These are phyloP conservation scores for Venturia canescens DNA, from an alignment of 1,140 invertebrate species.

Conservation along the genomic window DNA sequence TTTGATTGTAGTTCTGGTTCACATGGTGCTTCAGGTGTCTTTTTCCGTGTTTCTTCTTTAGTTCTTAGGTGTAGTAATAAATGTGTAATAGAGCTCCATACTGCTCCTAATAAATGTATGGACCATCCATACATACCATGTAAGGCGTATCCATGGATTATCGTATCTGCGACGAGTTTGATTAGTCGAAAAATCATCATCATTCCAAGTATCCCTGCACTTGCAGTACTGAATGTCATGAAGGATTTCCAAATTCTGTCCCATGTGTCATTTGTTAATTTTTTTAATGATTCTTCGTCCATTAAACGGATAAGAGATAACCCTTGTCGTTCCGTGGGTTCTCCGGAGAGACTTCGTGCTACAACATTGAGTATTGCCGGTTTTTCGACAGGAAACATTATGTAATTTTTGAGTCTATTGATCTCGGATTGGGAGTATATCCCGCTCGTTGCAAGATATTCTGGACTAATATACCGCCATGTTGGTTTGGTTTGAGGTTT, in stretches of 20 bases:
- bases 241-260: slow-evolving; percentile 44
- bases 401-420: background rate
- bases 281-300: slow-evolving; percentile 45
- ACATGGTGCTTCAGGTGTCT: background rate
- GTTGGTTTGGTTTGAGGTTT: slow-evolving; percentile 41
- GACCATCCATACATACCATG: slow-evolving; percentile 47
- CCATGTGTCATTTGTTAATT: slow-evolving; percentile 43
- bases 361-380: slow-evolving; percentile 44
- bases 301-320: slow-evolving; percentile 22
- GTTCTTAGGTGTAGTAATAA: background rate
- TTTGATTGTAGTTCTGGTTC: background rate
- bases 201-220: slow-evolving; percentile 37
- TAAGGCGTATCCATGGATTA: slow-evolving; percentile 45
- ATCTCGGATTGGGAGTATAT: background rate
- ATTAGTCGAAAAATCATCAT: slow-evolving; percentile 18
- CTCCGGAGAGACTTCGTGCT: slow-evolving; percentile 8
- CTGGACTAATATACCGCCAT: slow-evolving; percentile 49
- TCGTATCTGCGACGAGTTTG: slow-evolving; percentile 26
- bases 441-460: slow-evolving; percentile 33
- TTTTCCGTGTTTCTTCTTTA: background rate
- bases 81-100: background rate
- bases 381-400: slow-evolving; percentile 46
- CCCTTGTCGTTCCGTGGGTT: background rate
- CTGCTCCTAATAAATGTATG: background rate
- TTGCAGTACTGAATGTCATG: slow-evolving; percentile 39